Evolutionary conservation across 1,140 invertebrate species (phyloP), one percentile per base, ranked within the genome.

Genomic region (Telenomus remus): DNA sequence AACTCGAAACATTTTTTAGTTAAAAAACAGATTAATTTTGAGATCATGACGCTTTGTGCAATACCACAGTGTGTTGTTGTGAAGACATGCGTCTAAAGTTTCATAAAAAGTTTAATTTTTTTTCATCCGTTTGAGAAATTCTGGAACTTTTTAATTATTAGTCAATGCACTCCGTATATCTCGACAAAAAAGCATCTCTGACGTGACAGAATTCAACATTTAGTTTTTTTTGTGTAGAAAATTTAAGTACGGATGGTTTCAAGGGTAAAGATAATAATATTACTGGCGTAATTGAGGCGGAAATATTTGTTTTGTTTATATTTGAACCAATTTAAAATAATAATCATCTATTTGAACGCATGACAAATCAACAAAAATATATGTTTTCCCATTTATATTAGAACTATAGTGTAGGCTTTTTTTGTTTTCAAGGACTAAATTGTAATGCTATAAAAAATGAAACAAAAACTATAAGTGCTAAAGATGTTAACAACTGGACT

Each of bases 331-430:
- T 53, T 39, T 37, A 27, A 10, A 50, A 47, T 16, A 59, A 27
- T 6, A 10, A 8, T 54, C 15, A 27, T 0, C 61, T n/a, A 11
- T 9, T 33, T 7, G 19, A 63, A 71, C 43, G 46, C 11, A 55
- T 56, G 44, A 56, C 47, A 51, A 63, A 10, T 43, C n/a, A 9
- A 39, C n/a, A 39, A 39, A 39, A 39, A n/a, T n/a, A n/a, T n/a
- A n/a, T n/a, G n/a, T 61, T 39, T 57, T 68, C 7, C 60, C 16
- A 59, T 66, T 44, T 59, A 61, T 9, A 60, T 14, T 57, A 39
- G 47, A 66, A 46, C 60, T 70, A 27, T 27, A 76, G 64, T 77
- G 74, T 65, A 73, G 48, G 69, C 73, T 73, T 70, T 47, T 54
- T 69, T 37, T 13, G 42, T 50, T 12, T 44, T 13, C 12, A 44